Conservation (phyloP, 2,888 invertebrate species). For the Drosophila dives region DNA sequence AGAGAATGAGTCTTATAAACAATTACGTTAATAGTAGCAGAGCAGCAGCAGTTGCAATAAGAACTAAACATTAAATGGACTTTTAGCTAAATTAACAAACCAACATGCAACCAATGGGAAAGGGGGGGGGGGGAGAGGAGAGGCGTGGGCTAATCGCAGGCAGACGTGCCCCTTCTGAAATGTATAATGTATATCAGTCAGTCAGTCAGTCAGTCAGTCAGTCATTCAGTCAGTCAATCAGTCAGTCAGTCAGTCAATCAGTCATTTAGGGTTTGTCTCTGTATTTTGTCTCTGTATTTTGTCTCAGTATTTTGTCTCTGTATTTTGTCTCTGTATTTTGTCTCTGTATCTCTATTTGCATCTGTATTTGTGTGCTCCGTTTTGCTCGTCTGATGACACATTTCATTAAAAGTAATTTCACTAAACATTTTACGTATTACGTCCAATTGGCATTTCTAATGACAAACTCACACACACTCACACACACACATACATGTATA, state of each 20-base stretch:
- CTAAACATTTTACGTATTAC: constrained; percentile 79
- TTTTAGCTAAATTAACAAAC: constrained; percentile 79
- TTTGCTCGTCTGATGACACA: constrained; percentile 73
- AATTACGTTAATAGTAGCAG: constrained; percentile 68
- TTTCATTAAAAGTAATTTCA: constrained; percentile 80
- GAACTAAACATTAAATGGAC: constrained; percentile 75
- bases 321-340: constrained; percentile 1
- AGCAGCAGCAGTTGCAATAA: constrained; percentile 45
- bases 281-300: too few relatives aligned
- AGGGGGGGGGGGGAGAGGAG: not conserved
- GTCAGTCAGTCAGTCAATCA: too few relatives aligned
- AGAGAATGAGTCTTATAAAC: constrained; percentile 38
- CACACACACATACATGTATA: constrained; percentile 20
- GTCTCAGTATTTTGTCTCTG: too few relatives aligned
- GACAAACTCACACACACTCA: constrained; percentile 44
- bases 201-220: not conserved
- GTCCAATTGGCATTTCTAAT: constrained; percentile 79
- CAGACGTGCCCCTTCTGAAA: constrained; percentile 51
- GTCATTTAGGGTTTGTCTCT: too few relatives aligned
- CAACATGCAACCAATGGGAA: constrained; percentile 24
- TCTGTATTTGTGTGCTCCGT: constrained; percentile 23
- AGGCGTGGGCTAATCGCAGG: constrained; percentile 41
- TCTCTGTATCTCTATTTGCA: constrained; percentile 13
- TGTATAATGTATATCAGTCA: constrained; percentile 12
- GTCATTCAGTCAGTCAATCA: too few relatives aligned